These are phyloP conservation scores for Lutraria rhynchaena DNA, from an alignment of 1,140 invertebrate genomes.

Conservation along the genomic window DNA sequence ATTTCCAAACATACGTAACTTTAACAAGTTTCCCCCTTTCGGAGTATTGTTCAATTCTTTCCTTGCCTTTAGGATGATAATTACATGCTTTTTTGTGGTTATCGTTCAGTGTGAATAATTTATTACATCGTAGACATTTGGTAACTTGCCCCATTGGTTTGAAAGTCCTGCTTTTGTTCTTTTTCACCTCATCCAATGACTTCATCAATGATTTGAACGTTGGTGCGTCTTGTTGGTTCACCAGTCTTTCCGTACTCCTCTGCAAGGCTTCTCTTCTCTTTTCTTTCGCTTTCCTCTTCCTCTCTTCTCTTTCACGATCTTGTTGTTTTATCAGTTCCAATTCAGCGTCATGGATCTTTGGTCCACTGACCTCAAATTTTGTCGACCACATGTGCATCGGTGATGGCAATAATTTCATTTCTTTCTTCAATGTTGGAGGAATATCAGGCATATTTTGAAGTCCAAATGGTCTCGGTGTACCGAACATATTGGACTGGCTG, in stretches of 20 bases:
- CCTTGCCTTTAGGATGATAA: slow-evolving; percentile 76
- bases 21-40: slow-evolving; percentile 69
- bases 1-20: slow-evolving; percentile 76
- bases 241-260: slow-evolving; percentile 24
- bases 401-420: slow-evolving; percentile 47
- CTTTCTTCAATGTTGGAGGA: slow-evolving; percentile 50
- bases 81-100: slow-evolving; percentile 79
- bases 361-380: slow-evolving; percentile 60
- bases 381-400: slow-evolving; percentile 48
- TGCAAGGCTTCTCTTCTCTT: slow-evolving; percentile 45
- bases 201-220: slow-evolving; percentile 62
- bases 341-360: slow-evolving; percentile 52
- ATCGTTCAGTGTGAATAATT: slow-evolving; percentile 75
- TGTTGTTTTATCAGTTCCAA: slow-evolving; percentile 37
- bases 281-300: slow-evolving; percentile 46
- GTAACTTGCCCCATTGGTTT: slow-evolving; percentile 86
- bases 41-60: slow-evolving; percentile 74
- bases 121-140: slow-evolving; percentile 80
- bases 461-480: slow-evolving; percentile 43
- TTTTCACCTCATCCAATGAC: slow-evolving; percentile 65
- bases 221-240: slow-evolving; percentile 34
- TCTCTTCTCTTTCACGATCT: slow-evolving; percentile 52
- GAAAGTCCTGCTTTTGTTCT: slow-evolving; percentile 39
- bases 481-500: slow-evolving; percentile 50
- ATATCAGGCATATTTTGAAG: slow-evolving; percentile 42